Evolutionary conservation across 2,113 vertebrate genomes (phyloP), one percentile per base, ranked within the genome.

Genomic region (Tichodroma muraria): DNA sequence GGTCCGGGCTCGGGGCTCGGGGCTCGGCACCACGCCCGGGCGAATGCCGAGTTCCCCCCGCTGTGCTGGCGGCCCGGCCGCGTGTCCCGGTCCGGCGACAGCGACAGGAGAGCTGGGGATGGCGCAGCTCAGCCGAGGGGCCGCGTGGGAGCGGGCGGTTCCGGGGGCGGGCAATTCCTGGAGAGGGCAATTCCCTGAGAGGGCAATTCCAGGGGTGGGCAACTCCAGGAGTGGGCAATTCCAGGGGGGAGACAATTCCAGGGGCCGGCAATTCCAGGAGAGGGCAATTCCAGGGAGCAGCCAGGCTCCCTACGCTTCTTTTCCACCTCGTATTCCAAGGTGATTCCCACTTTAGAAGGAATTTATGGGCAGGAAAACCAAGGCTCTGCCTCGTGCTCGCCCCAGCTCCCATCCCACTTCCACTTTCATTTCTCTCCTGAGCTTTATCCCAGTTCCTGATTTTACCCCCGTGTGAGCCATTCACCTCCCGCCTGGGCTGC

Each of bases 191-290:
- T 31, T 31, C n/a, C n/a, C n/a, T n/a, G n/a, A n/a, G n/a, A 4
- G 8, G 20, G 47, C 35, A 70, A 6, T 30, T 45, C 63, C 15
- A 30, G n/a, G n/a, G 2, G 3, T 0, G 9, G 33, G 12, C 2
- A 20, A 20, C 33, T 17, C 15, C 4, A 33, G 64, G 40, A 5
- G 6, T 2, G 10, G 30, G 27, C 13, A 15, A 18, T 33, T 11
- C 28, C 21, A 24, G 37, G 75, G 52, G 24, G 5, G 21, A 53
- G 16, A n/a, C 14, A 24, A 45, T 38, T 30, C 21, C 15, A 24
- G 12, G 25, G 4, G 1, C 1, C 11, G 31, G 23, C 16, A 17
- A 42, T 42, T 42, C 42, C 42, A 42, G 19, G 61, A 0, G 5
- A 0, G 8, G 31, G 40, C 38, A 65, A 13, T 25, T 45, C 31